These are phyloP conservation scores for Chelonoidis abingdonii DNA, from an alignment of 2,113 vertebrate species.

Conservation along the genomic window DNA sequence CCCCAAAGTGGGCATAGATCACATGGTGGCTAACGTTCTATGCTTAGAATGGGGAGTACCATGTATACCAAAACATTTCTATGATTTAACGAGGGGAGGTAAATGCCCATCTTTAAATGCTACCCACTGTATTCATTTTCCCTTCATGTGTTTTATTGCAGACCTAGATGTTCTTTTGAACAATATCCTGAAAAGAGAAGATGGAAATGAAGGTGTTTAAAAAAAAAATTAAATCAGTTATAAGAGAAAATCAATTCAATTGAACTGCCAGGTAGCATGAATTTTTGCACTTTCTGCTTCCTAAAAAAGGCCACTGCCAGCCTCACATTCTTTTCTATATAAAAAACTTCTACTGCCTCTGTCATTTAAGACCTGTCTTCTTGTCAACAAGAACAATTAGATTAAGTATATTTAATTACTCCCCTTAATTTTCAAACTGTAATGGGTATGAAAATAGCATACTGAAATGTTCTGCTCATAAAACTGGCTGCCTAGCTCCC, in stretches of 20 bases:
- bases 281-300: neutral
- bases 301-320: neutral
- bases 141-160: neutral
- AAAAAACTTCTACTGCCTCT: neutral
- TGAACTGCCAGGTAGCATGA: neutral
- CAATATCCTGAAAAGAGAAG: neutral
- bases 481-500: constrained; percentile 69
- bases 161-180: neutral
- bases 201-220: neutral
- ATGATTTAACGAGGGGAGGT: neutral
- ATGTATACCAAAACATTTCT: neutral
- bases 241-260: neutral
- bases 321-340: neutral
- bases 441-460: neutral
- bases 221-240: neutral
- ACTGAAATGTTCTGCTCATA: constrained; percentile 3
- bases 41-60: neutral
- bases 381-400: constrained; percentile 9
- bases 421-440: constrained; percentile 44
- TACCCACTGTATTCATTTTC: neutral
- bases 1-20: neutral
- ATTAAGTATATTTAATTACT: constrained; percentile 17
- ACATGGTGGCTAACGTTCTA: neutral
- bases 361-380: neutral
- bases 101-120: neutral